Evolutionary conservation across 2,888 invertebrate species (phyloP).

Genomic region (Saturnia japonica): DNA sequence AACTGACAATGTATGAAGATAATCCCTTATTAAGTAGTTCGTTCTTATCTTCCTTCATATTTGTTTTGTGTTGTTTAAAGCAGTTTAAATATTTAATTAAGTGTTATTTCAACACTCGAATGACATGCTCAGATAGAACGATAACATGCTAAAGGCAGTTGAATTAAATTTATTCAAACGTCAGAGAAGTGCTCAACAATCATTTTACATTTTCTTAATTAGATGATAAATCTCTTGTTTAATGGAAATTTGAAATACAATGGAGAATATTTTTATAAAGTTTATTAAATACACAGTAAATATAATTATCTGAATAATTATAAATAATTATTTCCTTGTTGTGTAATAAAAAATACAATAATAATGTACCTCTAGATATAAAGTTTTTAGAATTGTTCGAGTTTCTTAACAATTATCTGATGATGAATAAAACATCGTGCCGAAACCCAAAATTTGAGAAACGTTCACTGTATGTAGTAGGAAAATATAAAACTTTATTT

Average conservation of each 20-base stretch:
- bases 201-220: slow-evolving; percentile 2
- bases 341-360: no score
- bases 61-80: slow-evolving; percentile 34
- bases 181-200: neutral
- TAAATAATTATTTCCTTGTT: no score
- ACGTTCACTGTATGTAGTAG: no score
- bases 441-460: no score
- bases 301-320: neutral
- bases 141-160: slow-evolving; percentile 30
- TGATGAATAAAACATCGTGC: no score
- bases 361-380: no score
- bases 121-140: slow-evolving; percentile 36
- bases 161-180: neutral
- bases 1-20: slow-evolving; percentile 30
- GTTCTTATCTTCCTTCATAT: slow-evolving; percentile 28
- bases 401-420: no score
- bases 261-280: neutral
- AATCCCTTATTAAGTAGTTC: slow-evolving; percentile 33
- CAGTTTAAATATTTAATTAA: slow-evolving; percentile 43
- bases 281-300: neutral
- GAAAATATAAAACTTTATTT: no score
- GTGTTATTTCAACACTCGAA: slow-evolving; percentile 38
- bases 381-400: no score
- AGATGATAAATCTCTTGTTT: neutral
- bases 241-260: neutral